These are phyloP conservation scores for Lochmaea capreae DNA, from an alignment of 2,888 invertebrate species.

Conservation along the genomic window DNA sequence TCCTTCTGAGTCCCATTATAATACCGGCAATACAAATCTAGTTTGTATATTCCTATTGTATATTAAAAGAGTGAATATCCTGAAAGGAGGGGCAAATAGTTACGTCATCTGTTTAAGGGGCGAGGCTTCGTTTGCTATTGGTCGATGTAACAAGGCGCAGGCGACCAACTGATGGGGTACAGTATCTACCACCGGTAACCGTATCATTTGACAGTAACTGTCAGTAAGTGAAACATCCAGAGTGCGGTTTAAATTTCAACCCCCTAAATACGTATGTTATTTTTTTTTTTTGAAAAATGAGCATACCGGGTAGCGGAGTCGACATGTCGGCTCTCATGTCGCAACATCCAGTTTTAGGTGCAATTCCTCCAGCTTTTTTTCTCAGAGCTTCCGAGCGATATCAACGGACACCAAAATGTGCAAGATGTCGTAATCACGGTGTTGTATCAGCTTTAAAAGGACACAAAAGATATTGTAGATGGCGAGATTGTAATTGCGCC, in stretches of 20 bases:
- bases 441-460: slow-evolving; percentile 96
- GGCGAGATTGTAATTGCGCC: slow-evolving; percentile 97
- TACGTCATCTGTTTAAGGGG: slow-evolving; percentile 42
- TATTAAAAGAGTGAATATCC: slow-evolving; percentile 63
- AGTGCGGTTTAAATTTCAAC: slow-evolving; percentile 29
- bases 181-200: slow-evolving; percentile 59
- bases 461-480: slow-evolving; percentile 95
- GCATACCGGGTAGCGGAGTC: slow-evolving; percentile 85
- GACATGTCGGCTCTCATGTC: slow-evolving; percentile 89
- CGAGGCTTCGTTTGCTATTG: slow-evolving; percentile 53
- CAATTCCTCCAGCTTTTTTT: slow-evolving; percentile 88
- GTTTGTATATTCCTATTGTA: slow-evolving; percentile 65
- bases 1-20: slow-evolving; percentile 58
- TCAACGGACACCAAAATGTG: slow-evolving; percentile 97
- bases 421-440: slow-evolving; percentile 96
- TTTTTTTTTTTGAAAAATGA: slow-evolving; percentile 69
- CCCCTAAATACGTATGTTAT: slow-evolving; percentile 24
- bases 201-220: slow-evolving; percentile 58
- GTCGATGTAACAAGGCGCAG: slow-evolving; percentile 59
- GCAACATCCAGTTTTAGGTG: slow-evolving; percentile 84
- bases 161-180: slow-evolving; percentile 63
- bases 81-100: slow-evolving; percentile 52
- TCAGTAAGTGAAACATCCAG: slow-evolving; percentile 51
- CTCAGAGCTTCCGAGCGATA: slow-evolving; percentile 90
- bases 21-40: slow-evolving; percentile 62